Evolutionary conservation across 2,797 vertebrate genomes (phyloP).

Genomic region (Hylomyscus alleni): DNA sequence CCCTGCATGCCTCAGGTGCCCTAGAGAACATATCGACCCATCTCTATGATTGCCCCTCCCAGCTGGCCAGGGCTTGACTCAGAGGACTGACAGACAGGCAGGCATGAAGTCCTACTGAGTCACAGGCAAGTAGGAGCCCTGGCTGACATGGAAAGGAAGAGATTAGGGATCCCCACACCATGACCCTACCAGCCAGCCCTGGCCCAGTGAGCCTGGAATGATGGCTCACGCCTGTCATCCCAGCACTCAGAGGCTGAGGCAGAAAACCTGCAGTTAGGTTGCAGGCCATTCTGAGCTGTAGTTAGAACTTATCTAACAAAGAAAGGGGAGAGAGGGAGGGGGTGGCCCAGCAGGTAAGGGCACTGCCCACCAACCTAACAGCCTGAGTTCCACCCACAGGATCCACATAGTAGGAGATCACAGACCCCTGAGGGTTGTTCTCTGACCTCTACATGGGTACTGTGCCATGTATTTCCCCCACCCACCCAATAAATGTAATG

Average conservation of each 20-base stretch:
- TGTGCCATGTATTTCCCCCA: background rate
- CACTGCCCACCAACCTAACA: background rate
- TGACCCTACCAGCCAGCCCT: background rate
- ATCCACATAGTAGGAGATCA: background rate
- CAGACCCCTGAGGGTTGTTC: background rate
- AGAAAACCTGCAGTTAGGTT: background rate
- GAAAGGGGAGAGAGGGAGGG: background rate
- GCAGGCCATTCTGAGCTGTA: background rate
- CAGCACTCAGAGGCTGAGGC: background rate
- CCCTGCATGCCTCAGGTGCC: background rate
- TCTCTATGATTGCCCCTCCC: background rate
- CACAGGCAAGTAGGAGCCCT: background rate
- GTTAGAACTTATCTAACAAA: background rate
- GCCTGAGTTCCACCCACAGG: background rate
- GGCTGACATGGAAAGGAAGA: background rate
- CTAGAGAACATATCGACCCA: background rate
- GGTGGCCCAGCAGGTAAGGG: background rate
- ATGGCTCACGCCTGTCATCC: background rate
- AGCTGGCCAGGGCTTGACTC: background rate
- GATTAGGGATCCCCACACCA: background rate
- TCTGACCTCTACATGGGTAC: no score
- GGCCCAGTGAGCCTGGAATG: background rate
- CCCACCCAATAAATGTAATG: background rate
- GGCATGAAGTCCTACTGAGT: constrained; percentile 22
- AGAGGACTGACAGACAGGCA: background rate